These are phyloP conservation scores for Gambelia wislizenii DNA, from an alignment of 2,797 vertebrate genomes.

Conservation along the genomic window DNA sequence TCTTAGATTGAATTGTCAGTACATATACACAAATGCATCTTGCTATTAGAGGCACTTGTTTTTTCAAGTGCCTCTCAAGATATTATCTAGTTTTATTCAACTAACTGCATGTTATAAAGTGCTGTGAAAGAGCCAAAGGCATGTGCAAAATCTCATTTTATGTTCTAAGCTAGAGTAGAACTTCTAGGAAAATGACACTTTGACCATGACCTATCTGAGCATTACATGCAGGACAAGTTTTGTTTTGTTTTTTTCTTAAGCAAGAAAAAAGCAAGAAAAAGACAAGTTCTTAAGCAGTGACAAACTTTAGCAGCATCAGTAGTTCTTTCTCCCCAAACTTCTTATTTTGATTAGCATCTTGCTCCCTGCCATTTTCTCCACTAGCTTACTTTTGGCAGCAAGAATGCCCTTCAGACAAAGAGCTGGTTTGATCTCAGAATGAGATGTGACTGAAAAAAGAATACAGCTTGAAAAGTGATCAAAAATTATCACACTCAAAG, in stretches of 20 bases:
- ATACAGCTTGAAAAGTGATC: background rate
- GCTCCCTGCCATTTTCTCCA: background rate
- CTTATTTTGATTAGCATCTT: background rate
- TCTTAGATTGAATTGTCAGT: background rate
- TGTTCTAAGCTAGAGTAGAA: background rate
- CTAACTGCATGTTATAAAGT: background rate
- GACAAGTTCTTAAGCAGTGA: background rate
- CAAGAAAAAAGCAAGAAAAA: no score
- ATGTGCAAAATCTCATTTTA: background rate
- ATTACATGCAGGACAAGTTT: background rate
- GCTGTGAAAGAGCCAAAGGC: no score
- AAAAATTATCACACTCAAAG: no score
- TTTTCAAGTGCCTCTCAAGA: background rate
- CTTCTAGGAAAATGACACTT: background rate
- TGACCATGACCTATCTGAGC: background rate
- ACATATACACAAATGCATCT: background rate
- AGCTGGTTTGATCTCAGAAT: background rate
- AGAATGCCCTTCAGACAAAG: background rate
- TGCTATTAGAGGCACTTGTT: no score
- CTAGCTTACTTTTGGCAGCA: background rate
- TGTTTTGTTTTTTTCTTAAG: no score
- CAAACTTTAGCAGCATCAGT: background rate
- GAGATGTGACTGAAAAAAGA: background rate
- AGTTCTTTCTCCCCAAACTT: background rate
- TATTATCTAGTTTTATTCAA: background rate